These are phyloP conservation scores for Lithophane semibrunnea DNA, from an alignment of 2,888 invertebrate genomes.

Conservation along the genomic window DNA sequence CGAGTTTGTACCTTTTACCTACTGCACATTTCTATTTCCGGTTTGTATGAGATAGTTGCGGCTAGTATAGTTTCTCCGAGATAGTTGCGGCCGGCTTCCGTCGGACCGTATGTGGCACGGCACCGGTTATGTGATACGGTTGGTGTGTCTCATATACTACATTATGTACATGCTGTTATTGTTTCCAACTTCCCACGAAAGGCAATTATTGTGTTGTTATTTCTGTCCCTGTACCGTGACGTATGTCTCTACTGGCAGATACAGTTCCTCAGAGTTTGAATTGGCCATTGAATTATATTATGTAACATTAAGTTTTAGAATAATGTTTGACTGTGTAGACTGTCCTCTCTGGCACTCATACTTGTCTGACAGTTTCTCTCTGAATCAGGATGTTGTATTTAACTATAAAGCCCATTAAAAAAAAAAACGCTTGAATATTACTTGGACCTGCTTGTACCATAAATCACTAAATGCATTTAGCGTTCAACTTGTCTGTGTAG, in stretches of 20 bases:
- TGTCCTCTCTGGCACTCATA: background rate
- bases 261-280: background rate
- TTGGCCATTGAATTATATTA: background rate
- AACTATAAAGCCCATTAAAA: background rate
- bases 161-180: conserved; percentile 1
- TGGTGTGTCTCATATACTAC: conserved; percentile 3
- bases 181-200: background rate
- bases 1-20: background rate
- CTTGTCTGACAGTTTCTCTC: background rate
- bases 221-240: background rate
- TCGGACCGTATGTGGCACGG: background rate
- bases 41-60: too few relatives aligned
- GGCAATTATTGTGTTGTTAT: conserved; percentile 23
- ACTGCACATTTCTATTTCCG: background rate
- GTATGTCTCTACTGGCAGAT: background rate
- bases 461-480: background rate
- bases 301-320: background rate
- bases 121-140: conserved; percentile 6
- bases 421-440: background rate
- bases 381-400: background rate
- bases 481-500: background rate
- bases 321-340: background rate
- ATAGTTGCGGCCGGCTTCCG: conserved; percentile 1
- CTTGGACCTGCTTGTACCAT: background rate
- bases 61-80: background rate